Conservation (phyloP, 2,888 invertebrate genomes). For the Aspidapion aeneum region DNA sequence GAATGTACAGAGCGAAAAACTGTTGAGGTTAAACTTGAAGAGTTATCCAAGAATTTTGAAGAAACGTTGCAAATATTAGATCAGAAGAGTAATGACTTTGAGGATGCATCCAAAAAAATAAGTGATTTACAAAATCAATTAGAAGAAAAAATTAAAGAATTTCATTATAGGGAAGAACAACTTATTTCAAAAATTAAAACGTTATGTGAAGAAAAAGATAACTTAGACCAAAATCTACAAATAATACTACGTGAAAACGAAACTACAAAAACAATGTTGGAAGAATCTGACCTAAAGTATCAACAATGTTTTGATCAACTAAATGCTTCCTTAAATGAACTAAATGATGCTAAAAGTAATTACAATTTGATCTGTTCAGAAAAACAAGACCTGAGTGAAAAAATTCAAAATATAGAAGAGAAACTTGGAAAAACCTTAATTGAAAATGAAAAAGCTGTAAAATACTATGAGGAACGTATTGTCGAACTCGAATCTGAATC, state of each 20-base stretch:
- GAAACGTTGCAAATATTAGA: background rate
- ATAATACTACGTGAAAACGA: conserved; percentile 1
- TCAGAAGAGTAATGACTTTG: background rate
- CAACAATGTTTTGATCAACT: background rate
- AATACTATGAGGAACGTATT: background rate
- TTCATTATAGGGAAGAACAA: background rate
- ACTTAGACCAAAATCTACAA: background rate
- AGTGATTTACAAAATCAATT: background rate
- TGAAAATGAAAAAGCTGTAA: conserved; percentile 12
- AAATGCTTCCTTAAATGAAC: background rate
- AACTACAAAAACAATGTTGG: background rate
- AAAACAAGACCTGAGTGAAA: background rate
- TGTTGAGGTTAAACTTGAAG: conserved; percentile 1
- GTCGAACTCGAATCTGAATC: background rate
- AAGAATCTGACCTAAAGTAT: background rate
- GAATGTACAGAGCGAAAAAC: too few relatives aligned
- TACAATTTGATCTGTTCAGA: background rate
- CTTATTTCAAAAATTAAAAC: background rate
- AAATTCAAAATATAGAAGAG: background rate
- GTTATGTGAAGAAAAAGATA: background rate
- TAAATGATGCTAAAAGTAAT: background rate
- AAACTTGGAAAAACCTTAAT: conserved; percentile 3
- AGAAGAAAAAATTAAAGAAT: background rate
- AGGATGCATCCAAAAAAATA: background rate
- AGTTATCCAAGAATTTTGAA: conserved; percentile 2